Evolutionary conservation across 2,888 invertebrate genomes (phyloP).

Genomic region (Nemapogon koenigi): DNA sequence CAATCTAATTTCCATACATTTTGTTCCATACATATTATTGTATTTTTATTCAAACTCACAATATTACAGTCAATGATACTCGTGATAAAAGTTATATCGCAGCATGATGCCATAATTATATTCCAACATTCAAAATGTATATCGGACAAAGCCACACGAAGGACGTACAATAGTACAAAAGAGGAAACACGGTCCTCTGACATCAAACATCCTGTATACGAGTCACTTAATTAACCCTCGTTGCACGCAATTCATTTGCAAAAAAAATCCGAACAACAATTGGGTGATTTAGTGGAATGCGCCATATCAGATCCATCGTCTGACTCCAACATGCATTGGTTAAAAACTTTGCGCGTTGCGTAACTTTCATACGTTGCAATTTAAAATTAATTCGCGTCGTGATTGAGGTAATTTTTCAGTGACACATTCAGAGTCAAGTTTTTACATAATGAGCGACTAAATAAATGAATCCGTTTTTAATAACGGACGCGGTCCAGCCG

Average conservation of each 20-base stretch:
- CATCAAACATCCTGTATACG: constrained; percentile 3
- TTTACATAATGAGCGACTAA: constrained; percentile 35
- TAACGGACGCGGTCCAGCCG: constrained; percentile 17
- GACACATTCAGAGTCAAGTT: constrained; percentile 18
- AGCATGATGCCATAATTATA: constrained; percentile 6
- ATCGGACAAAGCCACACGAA: neutral
- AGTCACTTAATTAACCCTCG: constrained; percentile 6
- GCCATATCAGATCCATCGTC: constrained; percentile 3
- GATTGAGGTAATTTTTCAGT: constrained; percentile 27
- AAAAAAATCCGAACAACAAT: constrained; percentile 9
- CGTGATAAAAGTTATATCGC: constrained; percentile 3
- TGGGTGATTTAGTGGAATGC: constrained; percentile 5
- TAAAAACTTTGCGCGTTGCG: neutral
- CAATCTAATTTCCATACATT: constrained; percentile 1
- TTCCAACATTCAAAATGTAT: neutral
- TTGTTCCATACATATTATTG: neutral
- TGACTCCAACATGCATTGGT: neutral
- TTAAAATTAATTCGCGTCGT: constrained; percentile 13
- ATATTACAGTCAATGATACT: neutral
- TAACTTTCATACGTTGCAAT: neutral
- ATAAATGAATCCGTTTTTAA: constrained; percentile 29
- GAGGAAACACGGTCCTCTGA: constrained; percentile 6
- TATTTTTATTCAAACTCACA: constrained; percentile 1
- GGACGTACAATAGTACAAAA: constrained; percentile 3
- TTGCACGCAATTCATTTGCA: constrained; percentile 5